These are phyloP conservation scores for Pitta sordida DNA, from an alignment of 2,113 vertebrate species.

Conservation along the genomic window DNA sequence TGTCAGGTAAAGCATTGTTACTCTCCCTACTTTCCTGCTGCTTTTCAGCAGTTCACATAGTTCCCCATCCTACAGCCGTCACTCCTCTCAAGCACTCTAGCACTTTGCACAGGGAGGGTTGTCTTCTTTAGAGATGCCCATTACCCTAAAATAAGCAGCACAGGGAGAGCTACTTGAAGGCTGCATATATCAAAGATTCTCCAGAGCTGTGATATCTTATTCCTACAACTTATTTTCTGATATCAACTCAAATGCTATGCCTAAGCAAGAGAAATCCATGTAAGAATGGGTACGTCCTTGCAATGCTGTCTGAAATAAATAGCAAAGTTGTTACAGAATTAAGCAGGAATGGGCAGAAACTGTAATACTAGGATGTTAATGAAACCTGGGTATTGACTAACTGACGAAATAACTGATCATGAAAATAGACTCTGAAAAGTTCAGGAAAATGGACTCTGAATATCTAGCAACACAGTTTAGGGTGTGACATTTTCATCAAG, in stretches of 20 bases:
- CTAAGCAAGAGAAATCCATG: background rate
- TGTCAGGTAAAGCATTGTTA: background rate
- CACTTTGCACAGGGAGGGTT: background rate
- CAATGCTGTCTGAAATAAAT: background rate
- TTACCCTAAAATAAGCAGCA: background rate
- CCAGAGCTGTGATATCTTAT: background rate
- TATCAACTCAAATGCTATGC: background rate
- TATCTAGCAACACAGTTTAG: background rate
- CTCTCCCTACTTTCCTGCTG: background rate
- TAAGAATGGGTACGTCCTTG: background rate
- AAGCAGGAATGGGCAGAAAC: background rate
- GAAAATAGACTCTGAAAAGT: background rate
- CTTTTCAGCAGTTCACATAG: background rate
- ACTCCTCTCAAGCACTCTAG: background rate
- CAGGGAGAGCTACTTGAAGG: background rate
- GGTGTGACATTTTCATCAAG: background rate
- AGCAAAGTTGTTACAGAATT: background rate
- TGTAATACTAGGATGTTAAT: background rate
- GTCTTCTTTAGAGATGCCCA: background rate
- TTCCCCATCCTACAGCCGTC: background rate
- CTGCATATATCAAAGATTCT: background rate
- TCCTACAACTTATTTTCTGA: background rate
- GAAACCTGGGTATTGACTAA: background rate
- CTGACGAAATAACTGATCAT: background rate
- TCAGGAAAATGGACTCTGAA: background rate